These are phyloP conservation scores for Mungos mungo DNA, from an alignment of 2,113 vertebrate species.

Conservation along the genomic window DNA sequence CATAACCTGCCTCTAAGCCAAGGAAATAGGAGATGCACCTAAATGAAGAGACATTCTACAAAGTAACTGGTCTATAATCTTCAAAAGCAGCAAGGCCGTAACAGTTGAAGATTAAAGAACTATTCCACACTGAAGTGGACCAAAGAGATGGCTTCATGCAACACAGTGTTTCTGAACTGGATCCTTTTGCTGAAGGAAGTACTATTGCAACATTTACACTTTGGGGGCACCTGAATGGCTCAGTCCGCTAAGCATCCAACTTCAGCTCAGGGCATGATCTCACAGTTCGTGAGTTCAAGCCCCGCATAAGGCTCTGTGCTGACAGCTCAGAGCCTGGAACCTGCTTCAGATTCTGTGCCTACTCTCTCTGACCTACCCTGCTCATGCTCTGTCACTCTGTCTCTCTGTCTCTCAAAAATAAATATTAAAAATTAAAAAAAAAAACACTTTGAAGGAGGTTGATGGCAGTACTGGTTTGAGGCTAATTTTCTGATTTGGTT, in stretches of 20 bases:
- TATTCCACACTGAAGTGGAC: background rate
- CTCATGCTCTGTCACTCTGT: too few relatives aligned
- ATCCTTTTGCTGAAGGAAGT: background rate
- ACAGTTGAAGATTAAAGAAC: background rate
- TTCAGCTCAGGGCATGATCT: too few relatives aligned
- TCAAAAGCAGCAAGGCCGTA: background rate
- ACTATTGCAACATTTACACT: background rate
- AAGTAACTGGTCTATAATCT: background rate
- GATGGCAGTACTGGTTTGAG: background rate
- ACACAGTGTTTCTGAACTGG: background rate
- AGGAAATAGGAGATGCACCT: background rate
- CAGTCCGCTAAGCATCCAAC: too few relatives aligned
- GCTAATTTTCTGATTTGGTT: conserved; percentile 27
- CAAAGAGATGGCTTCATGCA: background rate
- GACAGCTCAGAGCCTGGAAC: too few relatives aligned
- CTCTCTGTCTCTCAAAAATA: too few relatives aligned
- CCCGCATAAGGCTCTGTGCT: too few relatives aligned
- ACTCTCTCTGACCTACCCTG: too few relatives aligned
- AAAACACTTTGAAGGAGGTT: background rate
- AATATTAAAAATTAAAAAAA: too few relatives aligned
- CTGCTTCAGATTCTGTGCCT: too few relatives aligned
- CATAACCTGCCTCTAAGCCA: background rate
- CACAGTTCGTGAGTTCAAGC: too few relatives aligned
- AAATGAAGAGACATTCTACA: background rate
- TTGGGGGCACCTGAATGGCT: too few relatives aligned